Conservation (phyloP, 1,140 invertebrate species). For the Drosophila funebris region DNA sequence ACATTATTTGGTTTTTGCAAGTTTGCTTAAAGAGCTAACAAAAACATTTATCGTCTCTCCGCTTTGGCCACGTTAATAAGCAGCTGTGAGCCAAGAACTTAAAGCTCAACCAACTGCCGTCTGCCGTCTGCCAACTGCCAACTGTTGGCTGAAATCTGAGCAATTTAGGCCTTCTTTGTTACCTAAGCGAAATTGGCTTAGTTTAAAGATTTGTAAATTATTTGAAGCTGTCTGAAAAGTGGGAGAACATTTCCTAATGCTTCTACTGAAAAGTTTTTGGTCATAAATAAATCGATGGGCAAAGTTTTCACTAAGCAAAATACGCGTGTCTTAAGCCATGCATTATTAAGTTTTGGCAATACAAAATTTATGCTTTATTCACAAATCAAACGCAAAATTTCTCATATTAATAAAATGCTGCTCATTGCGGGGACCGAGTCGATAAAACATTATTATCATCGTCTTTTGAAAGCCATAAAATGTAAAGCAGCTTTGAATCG, state of each 20-base stretch:
- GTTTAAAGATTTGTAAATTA: conserved; percentile 15
- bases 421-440: conserved; percentile 47
- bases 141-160: conserved; percentile 39
- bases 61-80: conserved; percentile 66
- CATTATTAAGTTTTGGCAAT: conserved; percentile 44
- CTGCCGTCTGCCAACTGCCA: conserved; percentile 45
- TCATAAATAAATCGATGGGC: conserved; percentile 42
- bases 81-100: conserved; percentile 23
- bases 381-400: conserved; percentile 20
- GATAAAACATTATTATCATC: conserved; percentile 60
- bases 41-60: conserved; percentile 45
- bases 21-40: conserved; percentile 30
- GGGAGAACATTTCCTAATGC: conserved; percentile 9
- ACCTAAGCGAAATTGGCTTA: not conserved
- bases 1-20: not conserved
- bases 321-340: not conserved
- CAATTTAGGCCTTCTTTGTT: conserved; percentile 38
- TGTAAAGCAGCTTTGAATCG: conserved; percentile 20
- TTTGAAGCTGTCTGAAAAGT: not conserved
- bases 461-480: conserved; percentile 54
- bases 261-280: conserved; percentile 40
- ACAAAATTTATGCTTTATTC: conserved; percentile 48
- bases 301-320: conserved; percentile 21
- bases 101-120: conserved; percentile 33
- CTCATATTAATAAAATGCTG: conserved; percentile 56